These are phyloP conservation scores for Sabatieria punctata DNA, from an alignment of 2,888 invertebrate species.

Conservation along the genomic window DNA sequence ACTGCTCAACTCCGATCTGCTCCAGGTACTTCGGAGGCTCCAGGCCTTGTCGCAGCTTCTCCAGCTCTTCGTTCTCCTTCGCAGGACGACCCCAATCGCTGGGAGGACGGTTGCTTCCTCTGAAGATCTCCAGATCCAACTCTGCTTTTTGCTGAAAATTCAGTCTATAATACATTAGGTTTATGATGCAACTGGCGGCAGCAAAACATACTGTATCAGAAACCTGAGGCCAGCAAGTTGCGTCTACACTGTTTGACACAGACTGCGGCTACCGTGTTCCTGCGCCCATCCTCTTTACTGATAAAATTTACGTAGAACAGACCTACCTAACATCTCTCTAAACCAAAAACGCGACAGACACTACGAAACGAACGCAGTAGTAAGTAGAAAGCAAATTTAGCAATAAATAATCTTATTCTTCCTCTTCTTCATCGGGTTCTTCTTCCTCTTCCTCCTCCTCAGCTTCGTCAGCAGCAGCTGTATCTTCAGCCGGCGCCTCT, in stretches of 20 bases:
- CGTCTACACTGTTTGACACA: too few species aligned
- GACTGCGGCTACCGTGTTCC: too few species aligned
- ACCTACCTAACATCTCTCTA: too few species aligned
- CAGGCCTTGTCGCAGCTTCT: slow-evolving; percentile 26
- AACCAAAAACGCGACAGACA: too few species aligned
- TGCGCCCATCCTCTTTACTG: too few species aligned
- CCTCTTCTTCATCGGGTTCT: slow-evolving; percentile 2
- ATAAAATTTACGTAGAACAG: too few species aligned
- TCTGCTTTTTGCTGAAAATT: slow-evolving; percentile 6
- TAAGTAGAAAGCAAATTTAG: too few species aligned
- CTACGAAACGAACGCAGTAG: too few species aligned
- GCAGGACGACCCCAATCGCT: slow-evolving; percentile 30
- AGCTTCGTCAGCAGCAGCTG: background rate
- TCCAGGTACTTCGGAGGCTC: slow-evolving; percentile 30
- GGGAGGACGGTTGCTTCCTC: slow-evolving; percentile 27
- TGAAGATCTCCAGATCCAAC: slow-evolving; percentile 16
- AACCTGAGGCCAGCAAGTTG: too few species aligned
- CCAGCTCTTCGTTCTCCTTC: slow-evolving; percentile 29
- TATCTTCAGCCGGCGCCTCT: background rate
- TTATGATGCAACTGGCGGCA: background rate
- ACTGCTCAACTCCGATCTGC: slow-evolving; percentile 16
- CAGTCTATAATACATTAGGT: background rate
- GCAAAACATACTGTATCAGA: too few species aligned
- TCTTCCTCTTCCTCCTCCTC: slow-evolving; percentile 2
- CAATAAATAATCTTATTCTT: too few species aligned